Evolutionary conservation across 1,140 invertebrate species (phyloP), one percentile per base, ranked within the genome.

Genomic region (Melitaea cinxia): DNA sequence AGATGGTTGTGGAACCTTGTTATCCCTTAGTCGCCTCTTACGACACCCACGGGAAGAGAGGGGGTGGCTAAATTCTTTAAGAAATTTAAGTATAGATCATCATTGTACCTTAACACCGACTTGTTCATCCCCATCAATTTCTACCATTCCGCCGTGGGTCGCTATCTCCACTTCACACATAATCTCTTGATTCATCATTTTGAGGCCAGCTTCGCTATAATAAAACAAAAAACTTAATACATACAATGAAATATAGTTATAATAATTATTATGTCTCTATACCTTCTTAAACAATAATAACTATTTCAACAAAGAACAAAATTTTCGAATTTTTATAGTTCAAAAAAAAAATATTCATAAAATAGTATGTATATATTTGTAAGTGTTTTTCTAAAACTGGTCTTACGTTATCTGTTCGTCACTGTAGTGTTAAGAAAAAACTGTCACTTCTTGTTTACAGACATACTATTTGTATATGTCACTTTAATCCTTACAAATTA

Each of bases 141-240:
- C 91, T 4, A 85, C 86, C 71, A 92, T 91, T 35, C 79, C 79
- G 57, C 89, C 91, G 39, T 89, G 87, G 1, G 87, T 82, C 26
- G 83, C 88, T 53, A 93, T 92, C 85, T 93, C 92, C 71, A 93
- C 92, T 80, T 93, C 92, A 70, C 92, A 93, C 92, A 93, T 93
- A 56, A 93, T 93, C 87, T 92, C 91, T 68, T 93, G 92, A 72
- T 91, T 88, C 83, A 88, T 86, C 88, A 91, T 91, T 66, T 76
- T 83, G 77, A 60, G 45, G 26, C 57, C 45, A 42, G 26, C 26
- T 49, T 55, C 33, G 33, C 64, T 66, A 52, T 33, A 60, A 60
- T 26, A 14, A 59, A 49, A 57, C 60, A 55, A 37, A 14, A 42
- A 28, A 52, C 35, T 17, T 33, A 33, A 9, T n/a, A n/a, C n/a